Evolutionary conservation across 2,888 invertebrate species (phyloP), one percentile per base, ranked within the genome.

Genomic region (Opisthograptis luteolata): DNA sequence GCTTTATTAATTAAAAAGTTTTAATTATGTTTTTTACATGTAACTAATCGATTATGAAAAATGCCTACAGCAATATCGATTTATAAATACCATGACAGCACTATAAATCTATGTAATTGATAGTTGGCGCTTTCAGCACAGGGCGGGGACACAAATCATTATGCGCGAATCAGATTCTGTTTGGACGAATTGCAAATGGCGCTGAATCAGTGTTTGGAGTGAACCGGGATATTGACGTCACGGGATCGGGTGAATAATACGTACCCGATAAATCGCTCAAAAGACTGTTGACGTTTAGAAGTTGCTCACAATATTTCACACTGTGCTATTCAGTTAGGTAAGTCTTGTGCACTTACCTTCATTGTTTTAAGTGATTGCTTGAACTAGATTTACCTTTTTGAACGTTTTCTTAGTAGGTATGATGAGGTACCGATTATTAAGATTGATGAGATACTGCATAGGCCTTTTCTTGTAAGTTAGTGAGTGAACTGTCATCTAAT

Each of bases 121-220:
- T 66, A 65, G 69, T 65, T 65, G 62, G 66, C 66, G 65, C 64
- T 70, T 67, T 72, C 67, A 62, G 56, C 61, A 48, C 51, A 58
- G 58, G 66, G 62, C 49, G 48, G 51, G 62, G 42, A 49, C 53
- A 73, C 72, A 73, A 72, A 70, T 74, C 77, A 76, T 73, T 41
- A 58, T 53, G 55, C 41, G 63, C 69, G 64, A 66, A 65, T 65
- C 62, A 68, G 58, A 61, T 56, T 60, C 57, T 54, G 67, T 60
- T 63, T 59, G 62, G 65, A 61, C 61, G 56, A 65, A 62, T 63
- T 62, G 63, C 66, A 71, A 79, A 79, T 79, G 72, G 74, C 54
- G 69, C 66, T 64, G 64, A 65, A 61, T 64, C 58, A 60, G 59
- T 63, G 58, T 62, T 52, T 57, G 45, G 44, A 54, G 48, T 58